A percentile compares a stretch with the other conserved stretches of the same genome.
These are phyloP conservation scores for Rhamphomyia laevipes DNA, from an alignment of 2,888 invertebrate genomes.

Conservation along the genomic window DNA sequence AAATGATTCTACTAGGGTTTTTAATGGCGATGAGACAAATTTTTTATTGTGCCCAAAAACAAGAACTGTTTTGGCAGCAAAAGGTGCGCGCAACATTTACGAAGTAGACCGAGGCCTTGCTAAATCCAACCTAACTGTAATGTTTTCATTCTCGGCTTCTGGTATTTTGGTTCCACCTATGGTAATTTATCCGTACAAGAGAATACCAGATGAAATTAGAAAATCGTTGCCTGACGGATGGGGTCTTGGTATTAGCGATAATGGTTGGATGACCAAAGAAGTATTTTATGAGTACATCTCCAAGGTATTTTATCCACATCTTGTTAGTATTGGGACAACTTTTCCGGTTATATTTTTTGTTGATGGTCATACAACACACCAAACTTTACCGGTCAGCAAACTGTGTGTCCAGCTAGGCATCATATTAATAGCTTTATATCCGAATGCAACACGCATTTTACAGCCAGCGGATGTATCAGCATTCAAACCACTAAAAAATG, in stretches of 20 bases:
- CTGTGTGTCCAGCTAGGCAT: too few relatives aligned
- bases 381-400: conserved; percentile 7
- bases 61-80: conserved; percentile 15
- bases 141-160: conserved; percentile 21
- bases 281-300: conserved; percentile 9
- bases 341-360: conserved; percentile 7
- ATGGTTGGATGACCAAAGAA: conserved; percentile 7
- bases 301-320: conserved; percentile 1
- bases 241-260: conserved; percentile 1
- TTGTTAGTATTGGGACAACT: neutral
- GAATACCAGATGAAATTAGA: neutral
- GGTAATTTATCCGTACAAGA: conserved; percentile 11
- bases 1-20: neutral
- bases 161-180: conserved; percentile 21
- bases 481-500: too few relatives aligned
- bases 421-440: too few relatives aligned
- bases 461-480: too few relatives aligned
- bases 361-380: conserved; percentile 5
- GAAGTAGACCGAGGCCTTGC: conserved; percentile 16
- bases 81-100: conserved; percentile 19
- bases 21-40: conserved; percentile 9
- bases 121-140: conserved; percentile 19
- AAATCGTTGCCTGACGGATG: conserved; percentile 20
- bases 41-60: conserved; percentile 21
- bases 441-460: too few relatives aligned